Conservation (phyloP, 2,888 invertebrate species). For the Lasioglossum leucozonium region DNA sequence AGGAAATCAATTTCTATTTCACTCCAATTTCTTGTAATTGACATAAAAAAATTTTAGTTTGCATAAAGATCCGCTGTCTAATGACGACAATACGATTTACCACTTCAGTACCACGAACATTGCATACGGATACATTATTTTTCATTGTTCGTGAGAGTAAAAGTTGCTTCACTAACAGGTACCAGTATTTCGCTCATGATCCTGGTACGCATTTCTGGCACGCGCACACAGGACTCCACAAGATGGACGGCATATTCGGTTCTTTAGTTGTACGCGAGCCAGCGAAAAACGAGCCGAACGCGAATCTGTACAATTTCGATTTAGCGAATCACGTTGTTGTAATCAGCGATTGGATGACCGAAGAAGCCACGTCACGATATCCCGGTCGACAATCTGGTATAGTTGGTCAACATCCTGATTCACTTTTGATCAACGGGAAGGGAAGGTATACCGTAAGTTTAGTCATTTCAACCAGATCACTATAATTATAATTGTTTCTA, state of each 20-base stretch:
- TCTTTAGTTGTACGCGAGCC: constrained; percentile 86
- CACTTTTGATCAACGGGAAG: constrained; percentile 81
- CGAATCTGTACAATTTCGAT: constrained; percentile 83
- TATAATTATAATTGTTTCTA: background rate
- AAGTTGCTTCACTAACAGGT: constrained; percentile 71
- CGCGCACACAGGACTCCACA: constrained; percentile 85
- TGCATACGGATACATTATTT: background rate
- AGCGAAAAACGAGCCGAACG: constrained; percentile 78
- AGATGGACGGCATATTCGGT: constrained; percentile 87
- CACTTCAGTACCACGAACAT: too few species aligned
- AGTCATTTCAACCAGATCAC: background rate
- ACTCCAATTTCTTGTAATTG: too few species aligned
- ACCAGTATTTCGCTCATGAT: constrained; percentile 79
- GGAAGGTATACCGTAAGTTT: constrained; percentile 62
- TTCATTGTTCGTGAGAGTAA: background rate
- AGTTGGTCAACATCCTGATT: constrained; percentile 81
- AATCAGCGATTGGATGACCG: constrained; percentile 86
- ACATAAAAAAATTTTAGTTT: too few species aligned
- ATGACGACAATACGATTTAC: too few species aligned
- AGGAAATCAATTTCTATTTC: too few species aligned
- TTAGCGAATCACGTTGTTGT: constrained; percentile 86
- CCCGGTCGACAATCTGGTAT: constrained; percentile 84
- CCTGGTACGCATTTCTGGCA: constrained; percentile 84
- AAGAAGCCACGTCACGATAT: constrained; percentile 79
- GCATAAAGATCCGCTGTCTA: too few species aligned